These are phyloP conservation scores for Hirundo rustica DNA, from an alignment of 2,797 vertebrate genomes.

Conservation along the genomic window DNA sequence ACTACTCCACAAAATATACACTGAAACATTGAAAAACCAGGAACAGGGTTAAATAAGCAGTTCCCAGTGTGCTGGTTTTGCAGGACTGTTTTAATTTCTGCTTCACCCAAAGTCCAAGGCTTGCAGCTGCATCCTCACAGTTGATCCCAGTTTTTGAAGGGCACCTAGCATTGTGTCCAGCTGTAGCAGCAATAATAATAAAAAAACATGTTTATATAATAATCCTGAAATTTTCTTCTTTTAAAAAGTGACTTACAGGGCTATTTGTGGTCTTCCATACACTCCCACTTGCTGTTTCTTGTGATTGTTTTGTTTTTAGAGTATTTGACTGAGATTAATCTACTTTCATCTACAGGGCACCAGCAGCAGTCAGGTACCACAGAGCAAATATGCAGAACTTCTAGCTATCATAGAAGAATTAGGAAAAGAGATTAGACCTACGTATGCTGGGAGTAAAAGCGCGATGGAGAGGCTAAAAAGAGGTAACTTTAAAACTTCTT, in stretches of 20 bases:
- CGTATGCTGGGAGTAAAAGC: constrained; percentile 98
- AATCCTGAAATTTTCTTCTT: not conserved
- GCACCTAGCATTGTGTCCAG: not conserved
- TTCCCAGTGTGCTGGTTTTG: not conserved
- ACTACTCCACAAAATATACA: not conserved
- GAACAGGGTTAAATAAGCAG: not conserved
- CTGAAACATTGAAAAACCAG: not conserved
- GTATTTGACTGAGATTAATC: not conserved
- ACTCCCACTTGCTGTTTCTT: not conserved
- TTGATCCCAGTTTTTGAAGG: not conserved
- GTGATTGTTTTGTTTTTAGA: not conserved
- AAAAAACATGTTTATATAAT: not conserved
- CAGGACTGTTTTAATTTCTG: not conserved
- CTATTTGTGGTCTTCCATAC: not conserved
- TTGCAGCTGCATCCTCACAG: not conserved
- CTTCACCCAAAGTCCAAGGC: not conserved
- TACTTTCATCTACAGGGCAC: constrained; percentile 79
- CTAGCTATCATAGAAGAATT: constrained; percentile 97
- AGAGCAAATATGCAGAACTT: constrained; percentile 98
- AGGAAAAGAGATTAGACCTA: constrained; percentile 97
- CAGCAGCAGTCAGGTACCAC: constrained; percentile 91
- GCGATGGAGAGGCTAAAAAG: constrained; percentile 98
- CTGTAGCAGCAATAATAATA: not conserved
- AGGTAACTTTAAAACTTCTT: constrained; percentile 75
- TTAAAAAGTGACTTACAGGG: not conserved